Evolutionary conservation across 2,113 vertebrate species (phyloP).

Genomic region (Stegostoma tigrinum): DNA sequence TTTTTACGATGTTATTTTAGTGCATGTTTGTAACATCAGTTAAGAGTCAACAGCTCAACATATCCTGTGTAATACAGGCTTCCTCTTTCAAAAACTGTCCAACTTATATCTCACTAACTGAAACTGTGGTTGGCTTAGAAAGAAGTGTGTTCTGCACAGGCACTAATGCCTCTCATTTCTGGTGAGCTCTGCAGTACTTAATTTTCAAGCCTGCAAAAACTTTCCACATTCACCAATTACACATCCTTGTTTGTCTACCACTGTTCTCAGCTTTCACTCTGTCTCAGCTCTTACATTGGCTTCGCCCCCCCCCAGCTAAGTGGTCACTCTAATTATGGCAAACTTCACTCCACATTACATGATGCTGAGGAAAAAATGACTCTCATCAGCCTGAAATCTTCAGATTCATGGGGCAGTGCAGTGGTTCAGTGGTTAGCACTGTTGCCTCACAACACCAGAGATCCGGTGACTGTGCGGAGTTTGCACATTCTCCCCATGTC

Average conservation of each 20-base stretch:
- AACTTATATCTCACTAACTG: slow-evolving; percentile 23
- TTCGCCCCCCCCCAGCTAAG: neutral
- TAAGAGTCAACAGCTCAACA: slow-evolving; percentile 28
- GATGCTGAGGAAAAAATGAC: neutral
- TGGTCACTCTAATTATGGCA: neutral
- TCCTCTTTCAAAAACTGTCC: slow-evolving; percentile 27
- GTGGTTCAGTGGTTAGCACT: no score
- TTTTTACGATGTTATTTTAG: neutral
- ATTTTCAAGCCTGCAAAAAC: neutral
- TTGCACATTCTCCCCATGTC: no score
- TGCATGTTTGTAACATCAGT: neutral
- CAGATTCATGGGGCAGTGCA: neutral
- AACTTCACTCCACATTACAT: neutral
- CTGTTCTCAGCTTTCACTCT: neutral
- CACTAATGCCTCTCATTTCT: neutral
- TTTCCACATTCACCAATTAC: neutral
- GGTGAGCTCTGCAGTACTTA: neutral
- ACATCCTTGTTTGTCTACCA: neutral
- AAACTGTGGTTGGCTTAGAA: neutral
- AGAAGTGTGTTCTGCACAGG: neutral
- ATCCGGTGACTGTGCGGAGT: no score
- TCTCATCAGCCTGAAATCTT: neutral
- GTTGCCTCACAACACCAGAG: no score
- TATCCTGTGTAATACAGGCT: slow-evolving; percentile 14
- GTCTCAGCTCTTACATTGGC: neutral